Evolutionary conservation across 2,113 vertebrate genomes (phyloP).

Genomic region (Ariopsis seemanni): DNA sequence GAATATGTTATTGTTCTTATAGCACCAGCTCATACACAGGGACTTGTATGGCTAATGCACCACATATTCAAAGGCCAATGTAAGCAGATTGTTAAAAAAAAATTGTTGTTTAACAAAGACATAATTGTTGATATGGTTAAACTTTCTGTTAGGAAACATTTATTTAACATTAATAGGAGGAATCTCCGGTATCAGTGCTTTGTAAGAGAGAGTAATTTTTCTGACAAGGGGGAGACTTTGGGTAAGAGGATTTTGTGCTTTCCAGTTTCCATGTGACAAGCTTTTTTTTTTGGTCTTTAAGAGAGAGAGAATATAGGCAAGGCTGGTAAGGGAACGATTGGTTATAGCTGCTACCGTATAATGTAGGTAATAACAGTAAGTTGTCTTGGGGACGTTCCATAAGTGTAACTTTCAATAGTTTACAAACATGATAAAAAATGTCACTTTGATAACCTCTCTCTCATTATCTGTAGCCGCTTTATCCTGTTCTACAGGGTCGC

Average conservation of each 20-base stretch:
- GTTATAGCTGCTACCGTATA: not conserved
- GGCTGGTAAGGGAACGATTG: not conserved
- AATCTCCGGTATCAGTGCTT: not conserved
- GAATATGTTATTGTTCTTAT: not conserved
- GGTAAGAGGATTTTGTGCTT: not conserved
- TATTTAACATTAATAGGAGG: not conserved
- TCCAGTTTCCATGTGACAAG: not conserved
- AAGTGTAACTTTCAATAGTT: not conserved
- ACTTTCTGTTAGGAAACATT: not conserved
- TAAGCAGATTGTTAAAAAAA: not conserved
- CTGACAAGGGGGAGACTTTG: not conserved
- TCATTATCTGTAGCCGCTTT: no score
- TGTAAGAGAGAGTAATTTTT: not conserved
- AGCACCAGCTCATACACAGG: not conserved
- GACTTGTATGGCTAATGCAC: not conserved
- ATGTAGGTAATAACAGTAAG: not conserved
- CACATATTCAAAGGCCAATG: not conserved
- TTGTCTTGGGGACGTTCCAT: not conserved
- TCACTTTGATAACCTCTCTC: not conserved
- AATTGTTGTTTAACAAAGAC: not conserved
- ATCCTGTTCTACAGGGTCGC: no score
- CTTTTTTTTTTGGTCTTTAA: not conserved
- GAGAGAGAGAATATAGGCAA: not conserved
- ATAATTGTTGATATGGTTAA: not conserved
- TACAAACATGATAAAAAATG: not conserved